Conservation (phyloP, 2,888 invertebrate species). For the Cactoblastis cactorum region DNA sequence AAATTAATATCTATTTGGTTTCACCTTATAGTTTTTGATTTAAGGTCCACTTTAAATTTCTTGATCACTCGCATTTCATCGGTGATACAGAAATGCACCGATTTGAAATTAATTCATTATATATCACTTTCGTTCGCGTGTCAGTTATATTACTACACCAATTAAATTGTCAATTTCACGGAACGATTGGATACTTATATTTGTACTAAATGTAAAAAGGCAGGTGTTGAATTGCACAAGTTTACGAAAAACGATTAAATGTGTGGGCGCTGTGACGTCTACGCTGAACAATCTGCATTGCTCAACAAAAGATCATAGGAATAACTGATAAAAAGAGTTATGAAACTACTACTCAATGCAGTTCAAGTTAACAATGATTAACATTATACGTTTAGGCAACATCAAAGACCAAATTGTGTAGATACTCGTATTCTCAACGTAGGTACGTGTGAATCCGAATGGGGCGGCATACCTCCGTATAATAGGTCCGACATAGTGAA, state of each 20-base stretch:
- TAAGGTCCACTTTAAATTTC: conserved; percentile 25
- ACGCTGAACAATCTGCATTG: conserved; percentile 35
- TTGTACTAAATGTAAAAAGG: conserved; percentile 18
- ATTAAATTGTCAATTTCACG: conserved; percentile 48
- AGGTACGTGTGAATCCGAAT: conserved; percentile 11
- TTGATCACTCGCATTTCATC: conserved; percentile 33
- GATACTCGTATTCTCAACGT: too few species aligned
- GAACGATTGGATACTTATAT: conserved; percentile 33
- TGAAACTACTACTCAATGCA: conserved; percentile 34
- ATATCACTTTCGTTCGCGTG: conserved; percentile 45
- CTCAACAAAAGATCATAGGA: conserved; percentile 33
- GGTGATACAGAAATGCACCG: conserved; percentile 5
- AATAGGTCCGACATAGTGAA: conserved; percentile 29
- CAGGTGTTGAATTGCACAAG: conserved; percentile 50
- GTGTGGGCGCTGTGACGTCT: conserved; percentile 41
- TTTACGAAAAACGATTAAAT: conserved; percentile 45
- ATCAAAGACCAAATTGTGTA: conserved; percentile 15
- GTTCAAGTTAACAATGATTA: conserved; percentile 72
- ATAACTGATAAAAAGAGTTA: conserved; percentile 9
- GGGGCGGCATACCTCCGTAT: conserved; percentile 1
- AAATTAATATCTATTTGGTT: too few species aligned
- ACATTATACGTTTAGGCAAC: conserved; percentile 28
- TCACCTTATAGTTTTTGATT: too few species aligned
- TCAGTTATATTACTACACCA: conserved; percentile 37
- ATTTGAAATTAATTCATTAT: conserved; percentile 21